Conservation (phyloP, 2,888 invertebrate species). For the Aphidoletes aphidimyza region DNA sequence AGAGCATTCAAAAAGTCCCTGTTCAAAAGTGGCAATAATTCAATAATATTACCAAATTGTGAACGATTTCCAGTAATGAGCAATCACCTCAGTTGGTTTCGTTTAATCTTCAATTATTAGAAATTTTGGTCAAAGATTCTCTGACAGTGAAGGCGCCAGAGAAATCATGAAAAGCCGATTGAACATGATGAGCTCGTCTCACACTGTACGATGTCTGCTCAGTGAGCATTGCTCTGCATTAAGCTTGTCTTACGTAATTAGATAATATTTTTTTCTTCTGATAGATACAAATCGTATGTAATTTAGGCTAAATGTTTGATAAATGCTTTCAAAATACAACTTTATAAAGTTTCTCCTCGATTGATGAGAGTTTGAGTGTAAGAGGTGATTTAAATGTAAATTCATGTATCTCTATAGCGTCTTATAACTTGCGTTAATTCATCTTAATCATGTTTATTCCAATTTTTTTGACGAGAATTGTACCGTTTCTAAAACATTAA, state of each 20-base stretch:
- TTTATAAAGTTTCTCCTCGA: background rate
- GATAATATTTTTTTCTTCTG: background rate
- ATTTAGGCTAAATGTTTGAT: background rate
- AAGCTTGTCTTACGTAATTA: background rate
- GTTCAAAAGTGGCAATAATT: too few relatives aligned
- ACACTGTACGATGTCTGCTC: too few relatives aligned
- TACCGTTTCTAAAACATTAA: too few relatives aligned
- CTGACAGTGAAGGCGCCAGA: too few relatives aligned
- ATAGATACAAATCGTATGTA: constrained; percentile 2
- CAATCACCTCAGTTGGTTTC: too few relatives aligned
- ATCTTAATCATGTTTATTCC: constrained; percentile 4
- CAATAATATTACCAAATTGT: too few relatives aligned
- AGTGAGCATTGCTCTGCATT: background rate
- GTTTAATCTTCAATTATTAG: background rate
- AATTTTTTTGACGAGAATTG: too few relatives aligned
- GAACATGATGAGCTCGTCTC: background rate
- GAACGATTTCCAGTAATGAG: too few relatives aligned
- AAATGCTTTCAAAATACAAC: background rate
- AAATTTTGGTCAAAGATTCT: background rate
- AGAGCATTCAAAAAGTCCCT: too few relatives aligned
- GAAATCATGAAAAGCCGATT: background rate
- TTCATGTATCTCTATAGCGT: background rate
- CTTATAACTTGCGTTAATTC: background rate
- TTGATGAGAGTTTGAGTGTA: background rate
- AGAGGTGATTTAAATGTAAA: background rate